phyloP scores from a whole-genome alignment of 1,140 invertebrate genomes.

The Drosophila seguyi region DNA sequence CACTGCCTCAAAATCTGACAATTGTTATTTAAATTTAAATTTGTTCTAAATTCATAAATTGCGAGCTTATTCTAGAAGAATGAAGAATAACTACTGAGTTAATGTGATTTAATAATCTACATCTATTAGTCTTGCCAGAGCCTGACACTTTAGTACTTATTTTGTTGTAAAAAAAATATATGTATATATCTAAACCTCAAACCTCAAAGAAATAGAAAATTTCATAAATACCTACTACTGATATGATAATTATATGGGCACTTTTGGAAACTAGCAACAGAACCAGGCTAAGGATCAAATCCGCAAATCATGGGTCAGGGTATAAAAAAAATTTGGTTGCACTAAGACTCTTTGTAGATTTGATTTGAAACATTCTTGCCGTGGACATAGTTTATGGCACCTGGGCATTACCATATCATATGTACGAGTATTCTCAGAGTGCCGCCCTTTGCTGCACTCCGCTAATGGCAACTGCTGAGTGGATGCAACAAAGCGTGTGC shows the following conservation, averaged over 20 bases:
- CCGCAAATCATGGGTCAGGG: neutral
- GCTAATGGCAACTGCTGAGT: slow-evolving; percentile 74
- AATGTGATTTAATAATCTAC: neutral
- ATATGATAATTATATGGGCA: no score
- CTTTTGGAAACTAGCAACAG: neutral
- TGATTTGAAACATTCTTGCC: neutral
- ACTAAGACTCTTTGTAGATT: neutral
- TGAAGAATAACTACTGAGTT: neutral
- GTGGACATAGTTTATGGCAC: slow-evolving; percentile 13
- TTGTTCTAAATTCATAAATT: neutral
- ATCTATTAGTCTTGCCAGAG: neutral
- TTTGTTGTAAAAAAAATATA: no score
- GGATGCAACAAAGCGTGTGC: slow-evolving; percentile 79
- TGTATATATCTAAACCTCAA: no score
- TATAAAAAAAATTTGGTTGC: neutral
- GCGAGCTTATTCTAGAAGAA: neutral
- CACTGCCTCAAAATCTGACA: neutral
- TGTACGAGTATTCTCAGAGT: slow-evolving; percentile 8
- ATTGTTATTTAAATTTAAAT: neutral
- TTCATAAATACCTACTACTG: no score
- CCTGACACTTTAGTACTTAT: no score
- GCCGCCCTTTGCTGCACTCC: slow-evolving; percentile 31
- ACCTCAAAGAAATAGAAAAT: no score
- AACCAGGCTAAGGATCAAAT: no score
- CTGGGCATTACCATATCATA: slow-evolving; percentile 45